Evolutionary conservation across 2,888 invertebrate species (phyloP).

Genomic region (Tachystola acroxantha): DNA sequence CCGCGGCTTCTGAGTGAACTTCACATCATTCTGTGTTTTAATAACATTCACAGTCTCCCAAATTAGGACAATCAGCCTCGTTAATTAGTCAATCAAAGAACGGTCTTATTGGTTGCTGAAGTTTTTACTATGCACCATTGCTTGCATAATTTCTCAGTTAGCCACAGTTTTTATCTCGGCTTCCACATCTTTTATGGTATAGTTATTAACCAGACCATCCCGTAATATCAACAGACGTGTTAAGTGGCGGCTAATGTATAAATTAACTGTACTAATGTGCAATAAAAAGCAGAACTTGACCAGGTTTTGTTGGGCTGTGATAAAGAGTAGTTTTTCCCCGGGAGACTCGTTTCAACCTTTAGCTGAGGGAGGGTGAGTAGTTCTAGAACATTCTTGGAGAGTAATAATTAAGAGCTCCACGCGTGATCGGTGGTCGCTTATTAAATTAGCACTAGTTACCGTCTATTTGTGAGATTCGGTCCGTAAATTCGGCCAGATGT

Average conservation of each 20-base stretch:
- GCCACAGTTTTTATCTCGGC: not conserved
- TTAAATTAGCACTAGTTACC: slow-evolving; percentile 67
- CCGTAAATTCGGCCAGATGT: slow-evolving; percentile 53
- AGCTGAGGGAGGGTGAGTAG: not conserved
- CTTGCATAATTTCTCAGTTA: slow-evolving; percentile 1
- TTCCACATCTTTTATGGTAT: not conserved
- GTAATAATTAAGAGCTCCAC: slow-evolving; percentile 33
- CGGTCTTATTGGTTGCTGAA: not conserved
- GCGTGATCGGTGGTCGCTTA: slow-evolving; percentile 38
- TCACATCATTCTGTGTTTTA: too few species aligned
- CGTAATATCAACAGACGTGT: slow-evolving; percentile 19
- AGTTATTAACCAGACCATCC: slow-evolving; percentile 6
- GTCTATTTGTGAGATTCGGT: slow-evolving; percentile 67
- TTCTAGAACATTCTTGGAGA: too few species aligned
- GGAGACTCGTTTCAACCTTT: not conserved
- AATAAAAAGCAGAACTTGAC: slow-evolving; percentile 16
- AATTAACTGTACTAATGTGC: slow-evolving; percentile 29
- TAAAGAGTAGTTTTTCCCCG: not conserved
- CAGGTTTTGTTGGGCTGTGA: not conserved
- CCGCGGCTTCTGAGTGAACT: too few species aligned
- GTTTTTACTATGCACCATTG: slow-evolving; percentile 3
- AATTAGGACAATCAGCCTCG: not conserved
- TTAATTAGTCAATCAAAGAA: not conserved
- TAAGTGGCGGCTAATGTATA: slow-evolving; percentile 25
- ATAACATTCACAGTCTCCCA: not conserved